Conservation (phyloP, 2,797 vertebrate genomes). For the Megaceryle alcyon region DNA sequence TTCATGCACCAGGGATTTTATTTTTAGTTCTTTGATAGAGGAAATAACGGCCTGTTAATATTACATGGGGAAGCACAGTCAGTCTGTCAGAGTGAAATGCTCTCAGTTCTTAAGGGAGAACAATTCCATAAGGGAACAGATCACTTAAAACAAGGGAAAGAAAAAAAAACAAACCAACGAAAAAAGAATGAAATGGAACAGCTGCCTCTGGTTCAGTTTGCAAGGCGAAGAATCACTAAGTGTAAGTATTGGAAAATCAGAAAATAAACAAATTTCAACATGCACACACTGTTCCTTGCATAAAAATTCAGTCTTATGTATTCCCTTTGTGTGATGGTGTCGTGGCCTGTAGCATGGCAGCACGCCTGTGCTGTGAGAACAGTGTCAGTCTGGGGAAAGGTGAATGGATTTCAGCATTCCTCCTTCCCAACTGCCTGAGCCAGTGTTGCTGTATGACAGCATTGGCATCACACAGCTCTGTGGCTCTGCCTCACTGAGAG, state of each 20-base stretch:
- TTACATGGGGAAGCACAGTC: background rate
- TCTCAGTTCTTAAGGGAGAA: background rate
- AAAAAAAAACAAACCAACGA: accelerated
- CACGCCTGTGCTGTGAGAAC: background rate
- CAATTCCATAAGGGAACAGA: background rate
- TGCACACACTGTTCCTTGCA: background rate
- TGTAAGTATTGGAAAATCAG: background rate
- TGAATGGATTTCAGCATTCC: background rate
- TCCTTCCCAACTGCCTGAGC: background rate
- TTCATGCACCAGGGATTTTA: background rate
- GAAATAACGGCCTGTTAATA: background rate
- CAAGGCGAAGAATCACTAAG: background rate
- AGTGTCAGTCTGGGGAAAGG: background rate
- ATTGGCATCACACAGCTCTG: background rate
- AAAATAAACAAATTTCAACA: background rate
- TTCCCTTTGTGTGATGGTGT: background rate
- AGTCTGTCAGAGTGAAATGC: background rate
- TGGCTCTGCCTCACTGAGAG: background rate
- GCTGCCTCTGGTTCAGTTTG: background rate
- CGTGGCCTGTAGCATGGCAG: accelerated
- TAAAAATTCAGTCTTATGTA: background rate
- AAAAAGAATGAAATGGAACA: background rate
- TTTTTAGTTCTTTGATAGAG: conserved; percentile 24
- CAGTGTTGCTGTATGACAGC: background rate
- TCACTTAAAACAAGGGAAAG: background rate